Evolutionary conservation across 2,888 invertebrate species (phyloP), one percentile per base, ranked within the genome.

Genomic region (Amphimallon solstitiale): DNA sequence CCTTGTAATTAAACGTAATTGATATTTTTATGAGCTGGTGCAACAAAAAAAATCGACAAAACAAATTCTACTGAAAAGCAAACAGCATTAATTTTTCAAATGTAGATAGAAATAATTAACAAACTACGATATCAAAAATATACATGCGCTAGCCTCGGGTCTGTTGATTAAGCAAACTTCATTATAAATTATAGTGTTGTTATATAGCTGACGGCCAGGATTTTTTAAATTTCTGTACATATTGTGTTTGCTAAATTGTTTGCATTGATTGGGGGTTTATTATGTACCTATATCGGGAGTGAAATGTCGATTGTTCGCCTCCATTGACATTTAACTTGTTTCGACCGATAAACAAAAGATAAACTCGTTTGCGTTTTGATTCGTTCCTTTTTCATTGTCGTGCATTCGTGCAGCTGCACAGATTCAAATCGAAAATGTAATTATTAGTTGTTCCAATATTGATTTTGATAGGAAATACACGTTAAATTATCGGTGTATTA

Each of bases 181-280:
- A 79, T 79, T 79, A 80, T 78, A 79, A 79, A 79, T 78, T 80
- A 78, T 78, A 78, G 78, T 79, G 79, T 78, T 77, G 76, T 80
- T 78, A 77, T 78, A 78, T 78, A 74, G 77, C 79, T 76, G 74
- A 72, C 73, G 78, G 79, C 78, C 71, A 73, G 78, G 80, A 80
- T 80, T 80, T 80, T 79, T 78, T 74, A 75, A 78, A 77, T 78
- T 78, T 78, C 76, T 76, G 77, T 78, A 78, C 75, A 78, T 80
- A 79, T 75, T 68, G 68, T 68, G 68, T 70, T 68, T 68, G 68
- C 67, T 71, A 71, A 71, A 71, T 71, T 68, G 71, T 70, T 71
- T 70, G 71, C 52, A 70, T 63, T 70, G 70, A 69, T 69, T 66
- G 65, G 66, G 62, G 66, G 62, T 66, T 66, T 63, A 56, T 63